A percentile compares a stretch with the other conserved stretches of the same genome.
These are phyloP conservation scores for Enteromius argenteus DNA, from an alignment of 2,797 vertebrate species.

Conservation along the genomic window DNA sequence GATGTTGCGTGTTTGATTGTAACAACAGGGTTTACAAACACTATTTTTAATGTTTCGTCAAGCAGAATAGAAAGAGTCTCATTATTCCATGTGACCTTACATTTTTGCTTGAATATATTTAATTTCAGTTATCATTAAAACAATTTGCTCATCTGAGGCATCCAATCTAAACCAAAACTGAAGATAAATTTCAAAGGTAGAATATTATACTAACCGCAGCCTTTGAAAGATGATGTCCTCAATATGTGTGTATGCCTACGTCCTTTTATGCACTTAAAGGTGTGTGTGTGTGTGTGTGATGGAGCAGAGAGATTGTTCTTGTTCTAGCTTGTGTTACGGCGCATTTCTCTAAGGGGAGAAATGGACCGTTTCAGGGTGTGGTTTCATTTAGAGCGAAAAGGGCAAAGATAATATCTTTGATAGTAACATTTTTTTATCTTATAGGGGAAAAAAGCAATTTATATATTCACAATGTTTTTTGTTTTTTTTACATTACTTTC, in stretches of 20 bases:
- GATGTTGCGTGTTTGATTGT: slow-evolving; percentile 14
- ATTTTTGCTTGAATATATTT: slow-evolving; percentile 7
- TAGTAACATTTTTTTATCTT: slow-evolving; percentile 42
- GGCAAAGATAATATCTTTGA: slow-evolving; percentile 24
- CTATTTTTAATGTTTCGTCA: slow-evolving; percentile 27
- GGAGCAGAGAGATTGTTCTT: slow-evolving; percentile 3
- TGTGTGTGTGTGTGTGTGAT: neutral
- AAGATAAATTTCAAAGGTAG: neutral
- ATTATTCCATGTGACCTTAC: slow-evolving; percentile 20
- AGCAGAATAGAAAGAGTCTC: slow-evolving; percentile 17
- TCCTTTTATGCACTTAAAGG: slow-evolving; percentile 9
- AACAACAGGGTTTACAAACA: slow-evolving; percentile 11
- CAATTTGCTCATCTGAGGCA: neutral
- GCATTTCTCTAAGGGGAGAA: slow-evolving; percentile 25
- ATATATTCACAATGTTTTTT: neutral
- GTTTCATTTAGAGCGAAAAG: slow-evolving; percentile 1
- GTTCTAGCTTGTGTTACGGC: neutral
- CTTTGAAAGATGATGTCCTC: neutral
- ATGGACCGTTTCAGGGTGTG: neutral
- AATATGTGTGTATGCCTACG: neutral
- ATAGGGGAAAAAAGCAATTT: slow-evolving; percentile 13
- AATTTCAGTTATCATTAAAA: slow-evolving; percentile 20
- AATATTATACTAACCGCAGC: slow-evolving; percentile 19
- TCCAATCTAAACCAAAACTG: slow-evolving; percentile 9
- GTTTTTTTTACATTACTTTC: neutral